phyloP scores from a whole-genome alignment of 2,888 invertebrate genomes.

The Pristionchus exspectatus region DNA sequence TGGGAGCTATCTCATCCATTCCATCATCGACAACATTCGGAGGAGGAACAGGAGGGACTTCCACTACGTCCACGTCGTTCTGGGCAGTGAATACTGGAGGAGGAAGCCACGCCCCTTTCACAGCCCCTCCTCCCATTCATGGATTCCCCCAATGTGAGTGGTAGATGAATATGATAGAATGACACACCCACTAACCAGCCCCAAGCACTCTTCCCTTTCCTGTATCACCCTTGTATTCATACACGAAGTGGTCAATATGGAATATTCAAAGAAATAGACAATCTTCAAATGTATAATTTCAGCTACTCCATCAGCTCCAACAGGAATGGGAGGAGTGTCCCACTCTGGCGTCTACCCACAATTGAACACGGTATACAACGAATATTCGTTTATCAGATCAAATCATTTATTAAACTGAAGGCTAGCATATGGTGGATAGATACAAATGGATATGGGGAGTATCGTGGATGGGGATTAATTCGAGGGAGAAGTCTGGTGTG shows the following conservation, averaged over 20 bases:
- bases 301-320: background rate
- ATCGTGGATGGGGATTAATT: background rate
- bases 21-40: background rate
- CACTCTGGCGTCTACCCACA: background rate
- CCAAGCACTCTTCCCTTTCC: slow-evolving; percentile 1
- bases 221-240: background rate
- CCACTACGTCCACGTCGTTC: background rate
- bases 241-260: background rate
- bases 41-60: background rate
- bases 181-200: background rate
- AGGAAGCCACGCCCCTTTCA: slow-evolving; percentile 1
- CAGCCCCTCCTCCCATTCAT: background rate
- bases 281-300: background rate
- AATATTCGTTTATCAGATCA: background rate
- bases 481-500: background rate
- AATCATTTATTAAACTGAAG: background rate
- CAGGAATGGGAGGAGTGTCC: background rate
- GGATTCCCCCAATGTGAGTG: slow-evolving; percentile 20
- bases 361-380: background rate
- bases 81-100: background rate
- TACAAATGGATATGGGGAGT: background rate
- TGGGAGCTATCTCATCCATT: slow-evolving; percentile 44
- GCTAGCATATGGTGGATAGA: background rate
- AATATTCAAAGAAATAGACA: background rate
- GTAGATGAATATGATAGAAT: background rate